phyloP scores from a whole-genome alignment of 2,113 vertebrate species.

The Erythrocercus mccallii region DNA sequence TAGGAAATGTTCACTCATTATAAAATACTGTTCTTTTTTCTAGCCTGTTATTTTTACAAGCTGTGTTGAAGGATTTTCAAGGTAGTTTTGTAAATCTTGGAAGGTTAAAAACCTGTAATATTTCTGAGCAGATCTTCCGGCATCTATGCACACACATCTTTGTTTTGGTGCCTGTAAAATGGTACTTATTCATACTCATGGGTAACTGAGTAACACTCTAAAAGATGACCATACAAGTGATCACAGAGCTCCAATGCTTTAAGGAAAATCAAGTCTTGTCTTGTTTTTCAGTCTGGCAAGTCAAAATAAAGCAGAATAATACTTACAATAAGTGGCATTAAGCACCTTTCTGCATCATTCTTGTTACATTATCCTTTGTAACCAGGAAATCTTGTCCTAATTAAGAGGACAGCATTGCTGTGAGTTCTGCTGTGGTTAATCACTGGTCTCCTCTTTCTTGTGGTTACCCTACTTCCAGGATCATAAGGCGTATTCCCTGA shows the following conservation, averaged over 20 bases:
- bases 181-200: not conserved
- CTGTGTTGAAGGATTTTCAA: not conserved
- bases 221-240: not conserved
- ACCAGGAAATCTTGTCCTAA: not conserved
- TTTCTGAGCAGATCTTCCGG: not conserved
- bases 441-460: not conserved
- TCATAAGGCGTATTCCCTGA: not conserved
- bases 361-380: not conserved
- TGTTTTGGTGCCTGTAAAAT: not conserved
- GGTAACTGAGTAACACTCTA: not conserved
- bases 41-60: not conserved
- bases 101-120: not conserved
- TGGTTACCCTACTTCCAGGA: not conserved
- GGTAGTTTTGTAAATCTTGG: not conserved
- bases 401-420: not conserved
- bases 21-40: not conserved
- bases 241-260: not conserved
- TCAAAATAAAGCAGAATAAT: not conserved
- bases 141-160: not conserved
- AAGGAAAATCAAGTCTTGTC: not conserved
- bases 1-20: not conserved
- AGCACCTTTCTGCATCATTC: not conserved
- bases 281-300: not conserved
- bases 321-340: not conserved
- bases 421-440: not conserved